Base-by-base conservation (phyloP, 2,888 invertebrate species). In the Caenorhabditis parvicauda region DNA sequence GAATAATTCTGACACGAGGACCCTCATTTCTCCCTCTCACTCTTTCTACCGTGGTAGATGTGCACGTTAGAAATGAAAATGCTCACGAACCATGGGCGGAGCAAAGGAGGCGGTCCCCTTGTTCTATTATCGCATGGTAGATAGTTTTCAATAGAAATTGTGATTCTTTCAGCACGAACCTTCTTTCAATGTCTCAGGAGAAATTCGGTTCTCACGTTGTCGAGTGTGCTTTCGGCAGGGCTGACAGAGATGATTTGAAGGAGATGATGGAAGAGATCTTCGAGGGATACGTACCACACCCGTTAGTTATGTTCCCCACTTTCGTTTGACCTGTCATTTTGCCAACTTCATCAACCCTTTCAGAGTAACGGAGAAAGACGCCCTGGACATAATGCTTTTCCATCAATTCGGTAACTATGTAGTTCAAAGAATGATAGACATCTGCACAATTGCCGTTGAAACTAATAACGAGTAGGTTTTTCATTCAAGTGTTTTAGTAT, bases 361-460 rank as follows among this genome's bases (percentile, higher is more conserved):
- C 50, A 67, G 69, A 32, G 67, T 63, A 14, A 67, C 70, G 1
- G 60, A 59, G 25, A 70, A 68, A 44, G 74, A 74, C 37, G 70
- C 73, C 4, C 64, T 77, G 6, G 72, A 75, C 51, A 67, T 74
- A 22, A 66, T 79, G 70, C 64, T 79, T 41, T 76, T 79, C 57
- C 74, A 79, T 44, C 78, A 79, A 47, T 79, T 64, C 54, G 79
- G 78, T 42, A 79, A 79, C 59, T 79, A 79, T 44, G 79, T 79
- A 25, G 70, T 77, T 19, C 78, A 78, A 54, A 59, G 73, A 24
- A 71, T 76, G 69, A 66, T 76, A 27, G 60, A 38, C 19, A 62
- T 71, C 29, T 54, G 75, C 52, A 38, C 53, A 25, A 48, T 52
- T n/a, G 59, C 59, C 9, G 59, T 52, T n/a, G 27, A 41, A 21